Base-by-base conservation (phyloP, 2,888 invertebrate genomes). In the Vesta saturnalis region DNA sequence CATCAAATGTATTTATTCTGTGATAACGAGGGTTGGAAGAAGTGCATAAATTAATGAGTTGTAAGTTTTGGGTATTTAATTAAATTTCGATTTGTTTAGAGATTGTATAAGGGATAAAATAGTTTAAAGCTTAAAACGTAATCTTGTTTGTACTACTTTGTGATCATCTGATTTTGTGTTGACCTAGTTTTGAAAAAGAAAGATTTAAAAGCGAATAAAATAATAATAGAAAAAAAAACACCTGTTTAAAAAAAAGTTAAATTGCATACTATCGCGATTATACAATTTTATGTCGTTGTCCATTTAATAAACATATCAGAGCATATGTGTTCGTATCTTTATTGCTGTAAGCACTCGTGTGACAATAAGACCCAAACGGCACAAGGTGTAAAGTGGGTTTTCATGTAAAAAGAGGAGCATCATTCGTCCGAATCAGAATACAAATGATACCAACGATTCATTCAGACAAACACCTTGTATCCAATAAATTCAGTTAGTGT, bases 401-500 rank as follows among this genome's bases (percentile, higher is more conserved):
- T 79, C 84, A 80, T 84, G 84, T 84, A 83, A 83, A 84, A 84
- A 84, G 77, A 81, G 80, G 77, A 80, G 82, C 83, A 83, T 82
- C 83, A 82, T 82, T 82, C 83, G 83, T 83, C 82, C 83, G 82
- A 83, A 82, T 83, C 83, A 78, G 83, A 84, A 84, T 84, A 84
- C 84, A 84, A 84, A 84, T 82, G 83, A 84, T 81, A 81, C 81
- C 78, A 83, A 80, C 83, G 82, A 84, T 84, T 83, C 84, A 84
- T 84, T 84, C 83, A 82, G 81, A 82, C 83, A 82, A 84, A 84
- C 84, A 84, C 84, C 83, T 83, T 84, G 84, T 84, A 84, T 83
- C 84, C 83, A 84, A 84, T 84, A 84, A 84, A 84, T 84, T 84
- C 84, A 81, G 83, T 84, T 84, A 84, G 80, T 80, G 83, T 83